Percentiles rank a stretch among this genome's conserved stretches.
These are phyloP conservation scores for Theropithecus gelada DNA, from an alignment of 2,113 vertebrate species.

Conservation along the genomic window DNA sequence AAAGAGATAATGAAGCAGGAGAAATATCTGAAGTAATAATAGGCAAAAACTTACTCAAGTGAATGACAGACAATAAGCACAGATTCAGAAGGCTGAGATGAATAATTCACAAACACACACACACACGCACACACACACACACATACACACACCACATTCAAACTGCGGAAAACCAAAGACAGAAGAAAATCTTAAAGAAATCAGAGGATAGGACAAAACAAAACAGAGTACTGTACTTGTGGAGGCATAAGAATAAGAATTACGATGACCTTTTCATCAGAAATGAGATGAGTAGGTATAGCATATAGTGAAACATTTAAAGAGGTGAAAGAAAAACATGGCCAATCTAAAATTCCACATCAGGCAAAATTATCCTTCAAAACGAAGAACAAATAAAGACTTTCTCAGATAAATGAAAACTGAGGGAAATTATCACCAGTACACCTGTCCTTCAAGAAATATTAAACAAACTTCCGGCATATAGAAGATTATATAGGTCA, in stretches of 20 bases:
- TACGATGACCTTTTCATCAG: background rate
- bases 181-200: background rate
- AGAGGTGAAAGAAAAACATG: background rate
- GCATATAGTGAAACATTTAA: background rate
- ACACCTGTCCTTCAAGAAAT: background rate
- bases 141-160: background rate
- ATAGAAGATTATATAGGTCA: background rate
- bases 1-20: background rate
- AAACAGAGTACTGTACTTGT: background rate
- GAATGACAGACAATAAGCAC: background rate
- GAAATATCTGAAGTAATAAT: background rate
- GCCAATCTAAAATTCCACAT: background rate
- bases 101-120: background rate
- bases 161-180: background rate
- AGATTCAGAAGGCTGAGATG: background rate
- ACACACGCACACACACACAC: background rate
- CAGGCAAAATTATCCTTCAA: background rate
- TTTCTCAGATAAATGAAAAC: background rate
- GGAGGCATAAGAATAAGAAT: background rate
- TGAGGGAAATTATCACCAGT: background rate
- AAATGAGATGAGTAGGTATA: background rate
- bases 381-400: background rate
- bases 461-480: background rate
- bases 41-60: no score
- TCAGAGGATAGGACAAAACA: background rate